Evolutionary conservation across 2,113 vertebrate genomes (phyloP).

Genomic region (Larimichthys polyactis): DNA sequence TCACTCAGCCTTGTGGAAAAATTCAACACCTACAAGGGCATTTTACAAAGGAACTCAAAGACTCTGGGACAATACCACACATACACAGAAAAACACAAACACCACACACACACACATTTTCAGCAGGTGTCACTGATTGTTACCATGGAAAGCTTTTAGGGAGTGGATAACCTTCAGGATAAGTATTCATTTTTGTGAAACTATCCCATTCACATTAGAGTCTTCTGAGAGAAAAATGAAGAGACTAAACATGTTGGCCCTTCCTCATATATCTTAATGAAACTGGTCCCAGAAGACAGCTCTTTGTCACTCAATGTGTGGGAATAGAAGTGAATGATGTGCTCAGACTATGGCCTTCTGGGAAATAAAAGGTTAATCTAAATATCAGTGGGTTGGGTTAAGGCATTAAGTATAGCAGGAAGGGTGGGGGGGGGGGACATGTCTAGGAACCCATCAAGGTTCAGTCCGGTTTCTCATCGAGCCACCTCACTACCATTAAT

Average conservation of each 20-base stretch:
- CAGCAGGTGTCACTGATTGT: not conserved
- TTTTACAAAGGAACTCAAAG: not conserved
- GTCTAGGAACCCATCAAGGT: conserved; percentile 71
- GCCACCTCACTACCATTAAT: conserved; percentile 71
- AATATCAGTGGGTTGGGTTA: conserved; percentile 72
- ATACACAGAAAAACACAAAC: not conserved
- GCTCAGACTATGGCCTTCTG: conserved; percentile 51
- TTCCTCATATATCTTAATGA: conserved; percentile 25
- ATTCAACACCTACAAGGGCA: conserved; percentile 7
- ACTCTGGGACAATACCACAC: not conserved
- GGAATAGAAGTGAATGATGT: conserved; percentile 34
- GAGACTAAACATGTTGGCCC: conserved; percentile 2
- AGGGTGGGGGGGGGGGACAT: conserved; percentile 59
- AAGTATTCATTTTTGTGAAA: not conserved
- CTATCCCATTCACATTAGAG: not conserved
- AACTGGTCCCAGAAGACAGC: conserved; percentile 10
- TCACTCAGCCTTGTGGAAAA: conserved; percentile 12
- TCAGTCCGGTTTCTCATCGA: conserved; percentile 55
- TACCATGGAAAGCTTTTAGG: not conserved
- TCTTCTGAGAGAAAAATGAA: not conserved
- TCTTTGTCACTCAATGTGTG: conserved; percentile 34
- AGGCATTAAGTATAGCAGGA: conserved; percentile 37
- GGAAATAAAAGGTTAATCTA: conserved; percentile 79
- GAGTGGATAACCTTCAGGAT: not conserved
- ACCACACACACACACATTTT: not conserved